A percentile compares a stretch with the other conserved stretches of the same genome.
phyloP scores from a whole-genome alignment of 2,113 vertebrate species.

The Cynoglossus semilaevis region DNA sequence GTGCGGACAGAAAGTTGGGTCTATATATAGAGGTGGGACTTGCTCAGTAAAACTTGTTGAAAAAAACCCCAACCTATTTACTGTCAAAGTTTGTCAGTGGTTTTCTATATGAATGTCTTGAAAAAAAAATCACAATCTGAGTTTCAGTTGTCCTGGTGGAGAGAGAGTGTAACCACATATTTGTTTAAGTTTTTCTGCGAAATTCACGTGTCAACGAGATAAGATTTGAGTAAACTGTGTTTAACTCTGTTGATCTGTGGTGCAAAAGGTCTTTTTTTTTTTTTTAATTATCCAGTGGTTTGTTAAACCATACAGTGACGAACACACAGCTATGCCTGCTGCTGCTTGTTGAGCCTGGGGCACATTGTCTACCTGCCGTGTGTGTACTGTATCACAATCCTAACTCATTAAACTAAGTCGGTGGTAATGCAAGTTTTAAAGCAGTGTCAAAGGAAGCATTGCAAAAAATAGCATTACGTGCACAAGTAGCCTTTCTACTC shows the following conservation, averaged over 20 bases:
- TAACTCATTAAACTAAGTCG: too few relatives aligned
- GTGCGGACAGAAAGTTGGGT: slow-evolving; percentile 58
- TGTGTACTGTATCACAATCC: too few relatives aligned
- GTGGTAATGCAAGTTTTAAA: too few relatives aligned
- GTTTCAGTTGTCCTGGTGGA: not conserved
- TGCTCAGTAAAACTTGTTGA: slow-evolving; percentile 38
- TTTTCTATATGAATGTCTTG: not conserved
- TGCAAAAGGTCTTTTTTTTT: not conserved
- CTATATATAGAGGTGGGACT: slow-evolving; percentile 66
- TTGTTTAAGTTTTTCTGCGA: slow-evolving; percentile 23
- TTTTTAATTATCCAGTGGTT: not conserved
- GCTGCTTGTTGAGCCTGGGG: not conserved
- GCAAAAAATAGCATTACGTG: too few relatives aligned
- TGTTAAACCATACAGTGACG: not conserved
- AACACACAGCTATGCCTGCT: not conserved
- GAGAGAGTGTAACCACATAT: not conserved
- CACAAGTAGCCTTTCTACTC: too few relatives aligned
- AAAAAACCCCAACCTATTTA: slow-evolving; percentile 36
- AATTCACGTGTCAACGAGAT: not conserved
- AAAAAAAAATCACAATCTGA: not conserved
- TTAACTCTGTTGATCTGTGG: not conserved
- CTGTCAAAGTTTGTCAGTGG: slow-evolving; percentile 7
- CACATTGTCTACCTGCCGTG: not conserved
- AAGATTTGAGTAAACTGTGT: not conserved
- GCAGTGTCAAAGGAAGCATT: too few relatives aligned